Evolutionary conservation across 2,113 vertebrate species (phyloP).

Genomic region (Ptychochromis oligacanthus): DNA sequence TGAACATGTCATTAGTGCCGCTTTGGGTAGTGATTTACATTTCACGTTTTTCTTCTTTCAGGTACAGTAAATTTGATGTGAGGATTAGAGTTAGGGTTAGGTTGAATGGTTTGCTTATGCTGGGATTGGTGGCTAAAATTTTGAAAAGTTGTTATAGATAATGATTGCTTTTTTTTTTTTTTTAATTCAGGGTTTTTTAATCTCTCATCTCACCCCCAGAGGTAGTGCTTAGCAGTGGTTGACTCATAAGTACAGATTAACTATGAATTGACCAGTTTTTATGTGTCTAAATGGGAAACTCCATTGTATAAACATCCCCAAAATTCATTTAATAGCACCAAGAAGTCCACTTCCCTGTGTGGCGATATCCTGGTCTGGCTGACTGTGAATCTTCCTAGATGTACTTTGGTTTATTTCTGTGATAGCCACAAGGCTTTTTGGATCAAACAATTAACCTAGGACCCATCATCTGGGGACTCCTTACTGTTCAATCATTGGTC

Average conservation of each 20-base stretch:
- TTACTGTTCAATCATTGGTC: neutral
- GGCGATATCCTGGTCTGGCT: neutral
- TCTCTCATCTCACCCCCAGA: neutral
- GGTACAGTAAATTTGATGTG: neutral
- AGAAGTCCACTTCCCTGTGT: neutral
- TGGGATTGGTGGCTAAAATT: neutral
- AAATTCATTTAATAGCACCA: neutral
- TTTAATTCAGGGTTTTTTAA: neutral
- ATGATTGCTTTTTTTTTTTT: neutral
- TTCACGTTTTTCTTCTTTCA: neutral
- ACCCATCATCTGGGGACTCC: neutral
- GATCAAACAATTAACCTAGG: neutral
- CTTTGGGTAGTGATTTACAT: neutral
- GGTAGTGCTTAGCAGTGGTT: neutral
- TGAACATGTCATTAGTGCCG: neutral
- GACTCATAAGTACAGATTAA: neutral
- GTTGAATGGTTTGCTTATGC: neutral
- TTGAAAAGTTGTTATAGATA: neutral
- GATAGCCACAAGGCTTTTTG: neutral
- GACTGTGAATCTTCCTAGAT: neutral
- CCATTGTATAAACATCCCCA: neutral
- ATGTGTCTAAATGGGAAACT: neutral
- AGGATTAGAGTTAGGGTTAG: too few species aligned
- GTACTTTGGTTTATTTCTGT: neutral
- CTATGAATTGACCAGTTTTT: neutral